Conservation (phyloP, 2,888 invertebrate species). For the Ditula angustiorana region DNA sequence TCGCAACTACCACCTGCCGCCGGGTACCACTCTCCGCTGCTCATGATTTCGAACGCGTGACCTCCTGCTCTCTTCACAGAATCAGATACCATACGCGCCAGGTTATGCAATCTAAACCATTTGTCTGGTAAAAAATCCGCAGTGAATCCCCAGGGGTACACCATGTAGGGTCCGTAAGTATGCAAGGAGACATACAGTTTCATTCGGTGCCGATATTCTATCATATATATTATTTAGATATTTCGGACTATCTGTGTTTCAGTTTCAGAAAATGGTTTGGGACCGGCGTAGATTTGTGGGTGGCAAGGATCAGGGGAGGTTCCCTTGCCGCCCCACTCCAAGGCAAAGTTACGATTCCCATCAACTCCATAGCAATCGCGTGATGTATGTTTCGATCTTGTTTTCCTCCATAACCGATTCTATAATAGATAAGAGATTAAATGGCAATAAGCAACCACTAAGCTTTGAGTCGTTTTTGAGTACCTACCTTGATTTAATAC, state of each 20-base stretch:
- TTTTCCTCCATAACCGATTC: conserved; percentile 88
- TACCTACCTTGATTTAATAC: no score
- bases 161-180: conserved; percentile 87
- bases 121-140: conserved; percentile 74
- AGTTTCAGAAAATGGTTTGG: conserved; percentile 85
- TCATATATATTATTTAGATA: no score
- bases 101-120: conserved; percentile 72
- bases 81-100: conserved; percentile 71
- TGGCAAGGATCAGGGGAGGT: conserved; percentile 87
- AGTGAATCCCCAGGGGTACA: conserved; percentile 88
- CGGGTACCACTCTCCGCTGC: conserved; percentile 84
- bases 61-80: conserved; percentile 77
- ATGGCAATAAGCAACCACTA: not conserved
- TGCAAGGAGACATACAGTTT: conserved; percentile 89
- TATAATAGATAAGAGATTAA: conserved; percentile 57
- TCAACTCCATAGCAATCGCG: conserved; percentile 87
- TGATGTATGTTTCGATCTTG: conserved; percentile 67
- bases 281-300: conserved; percentile 86
- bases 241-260: conserved; percentile 85
- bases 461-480: no score
- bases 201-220: conserved; percentile 74
- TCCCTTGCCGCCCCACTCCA: conserved; percentile 88
- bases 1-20: conserved; percentile 88
- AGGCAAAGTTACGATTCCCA: conserved; percentile 89
- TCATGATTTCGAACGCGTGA: conserved; percentile 72